Base-by-base conservation (phyloP, 1,140 invertebrate genomes). In the Eriosoma lanigerum region DNA sequence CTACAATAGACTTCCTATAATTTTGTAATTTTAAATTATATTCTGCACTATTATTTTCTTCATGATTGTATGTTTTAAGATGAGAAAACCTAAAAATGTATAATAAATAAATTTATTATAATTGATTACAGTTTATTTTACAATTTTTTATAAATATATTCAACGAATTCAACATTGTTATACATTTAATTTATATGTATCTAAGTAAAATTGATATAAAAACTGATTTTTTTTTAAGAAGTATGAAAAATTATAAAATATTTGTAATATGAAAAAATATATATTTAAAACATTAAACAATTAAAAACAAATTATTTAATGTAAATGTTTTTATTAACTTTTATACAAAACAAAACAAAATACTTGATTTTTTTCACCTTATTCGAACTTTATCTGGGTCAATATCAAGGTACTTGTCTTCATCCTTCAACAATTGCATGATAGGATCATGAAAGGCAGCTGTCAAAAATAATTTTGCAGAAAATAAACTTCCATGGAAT, bases 321-420 rank as follows among this genome's bases (percentile, higher is more conserved):
- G 32, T 4, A 38, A 38, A 38, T 38, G 8, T 38, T 4, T 38
- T 38, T 38, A 38, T 38, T 38, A 38, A 38, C 8, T 38, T 4
- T 38, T 4, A 38, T 38, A 38, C 3, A 38, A 38, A 38, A 38
- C 3, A 38, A 38, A 38, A 38, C 8, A 38, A 38, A 4, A 38
- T 38, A 38, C n/a, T 44, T 64, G 4, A 24, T 21, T 21, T 68
- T 88, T 89, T n/a, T 88, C 83, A 85, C 82, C 88, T 89, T n/a
- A 92, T 87, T 17, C 91, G 85, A 54, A 93, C 91, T 87, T 96
- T 97, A 81, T 94, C 91, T 0, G 95, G 93, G 87, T 98, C 96
- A 46, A 97, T 92, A 85, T 98, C 96, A 58, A 97, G 88, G 86
- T 95, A 96, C 85, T 92, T 91, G 85, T 98, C 96, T 85, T 96